phyloP scores from a whole-genome alignment of 2,113 vertebrate species.

The Trematomus loennbergii region DNA sequence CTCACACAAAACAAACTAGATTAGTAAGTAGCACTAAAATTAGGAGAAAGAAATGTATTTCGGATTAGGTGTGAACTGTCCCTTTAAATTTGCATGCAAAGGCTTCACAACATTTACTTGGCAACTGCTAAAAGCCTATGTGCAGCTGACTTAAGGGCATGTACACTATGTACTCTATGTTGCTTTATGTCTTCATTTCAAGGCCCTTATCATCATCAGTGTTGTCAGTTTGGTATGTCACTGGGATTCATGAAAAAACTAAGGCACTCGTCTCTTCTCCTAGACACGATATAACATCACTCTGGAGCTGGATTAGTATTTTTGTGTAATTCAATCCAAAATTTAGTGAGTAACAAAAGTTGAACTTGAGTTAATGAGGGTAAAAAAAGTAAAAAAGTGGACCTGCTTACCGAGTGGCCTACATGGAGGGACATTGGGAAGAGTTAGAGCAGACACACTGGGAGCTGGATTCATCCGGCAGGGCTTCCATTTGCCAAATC shows the following conservation, averaged over 20 bases:
- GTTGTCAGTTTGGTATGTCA: constrained; percentile 19
- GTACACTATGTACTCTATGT: not conserved
- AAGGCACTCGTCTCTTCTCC: not conserved
- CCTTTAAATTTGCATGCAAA: not conserved
- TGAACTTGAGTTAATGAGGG: constrained; percentile 38
- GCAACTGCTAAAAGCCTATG: not conserved
- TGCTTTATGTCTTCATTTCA: not conserved
- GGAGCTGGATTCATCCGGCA: constrained; percentile 36
- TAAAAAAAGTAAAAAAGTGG: constrained; percentile 2
- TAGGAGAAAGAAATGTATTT: too few relatives aligned
- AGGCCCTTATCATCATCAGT: not conserved
- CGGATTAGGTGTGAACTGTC: too few relatives aligned
- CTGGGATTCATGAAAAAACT: not conserved
- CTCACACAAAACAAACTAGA: too few relatives aligned
- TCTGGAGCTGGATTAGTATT: constrained; percentile 23
- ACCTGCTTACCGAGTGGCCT: constrained; percentile 45
- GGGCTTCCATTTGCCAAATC: constrained; percentile 49
- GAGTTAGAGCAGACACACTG: constrained; percentile 9
- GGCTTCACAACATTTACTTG: not conserved
- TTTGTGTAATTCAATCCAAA: constrained; percentile 14
- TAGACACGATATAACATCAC: not conserved
- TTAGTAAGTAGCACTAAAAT: too few relatives aligned
- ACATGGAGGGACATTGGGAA: constrained; percentile 27
- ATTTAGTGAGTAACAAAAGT: constrained; percentile 17
- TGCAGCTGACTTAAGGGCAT: constrained; percentile 1